Base-by-base conservation (phyloP, 2,888 invertebrate species). In the Drosophila prolongata region DNA sequence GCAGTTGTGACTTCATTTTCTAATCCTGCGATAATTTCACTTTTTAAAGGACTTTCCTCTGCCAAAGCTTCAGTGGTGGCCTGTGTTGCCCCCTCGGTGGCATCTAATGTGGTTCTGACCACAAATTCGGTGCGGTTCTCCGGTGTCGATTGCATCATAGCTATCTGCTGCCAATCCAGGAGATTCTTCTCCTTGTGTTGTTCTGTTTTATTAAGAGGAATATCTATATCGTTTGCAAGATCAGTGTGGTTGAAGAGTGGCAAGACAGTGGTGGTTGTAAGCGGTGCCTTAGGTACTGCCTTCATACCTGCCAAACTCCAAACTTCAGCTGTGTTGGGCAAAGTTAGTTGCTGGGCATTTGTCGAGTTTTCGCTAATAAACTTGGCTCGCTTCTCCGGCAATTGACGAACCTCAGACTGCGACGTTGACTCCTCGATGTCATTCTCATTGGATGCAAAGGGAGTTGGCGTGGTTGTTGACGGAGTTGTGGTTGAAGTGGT, bases 281-380 rank as follows among this genome's bases (percentile, higher is more conserved):
- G 16, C 3, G 47, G 54, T 8, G 16, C 54, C 61, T 68, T 66
- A 35, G 89, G 89, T 54, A 90, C 83, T 40, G 83, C 71, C 83
- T 91, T 91, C 87, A 92, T 86, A 10, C 87, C 84, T 0, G 90
- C 91, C 56, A 92, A 72, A 35, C 90, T 90, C 91, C 92, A 92
- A 1, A 85, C 90, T 37, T 92, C 92, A 1, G 90, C 89, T 14
- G 76, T 80, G 65, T 90, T 90, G 35, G 92, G 91, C 49, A 91
- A 64, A 27, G 79, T 83, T 44, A 91, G 67, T 61, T 91, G 89
- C 30, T 91, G 89, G 11, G 87, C 80, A 76, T 90, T 91, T 37
- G 90, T 91, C 13, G 90, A 87, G 61, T 90, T 91, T 14, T 90
- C 90, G 54, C 76, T 89, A 6, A 92, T 89, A 53, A 87, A 91